Evolutionary conservation across 2,113 vertebrate genomes (phyloP).

Genomic region (Gopherus evgoodei): DNA sequence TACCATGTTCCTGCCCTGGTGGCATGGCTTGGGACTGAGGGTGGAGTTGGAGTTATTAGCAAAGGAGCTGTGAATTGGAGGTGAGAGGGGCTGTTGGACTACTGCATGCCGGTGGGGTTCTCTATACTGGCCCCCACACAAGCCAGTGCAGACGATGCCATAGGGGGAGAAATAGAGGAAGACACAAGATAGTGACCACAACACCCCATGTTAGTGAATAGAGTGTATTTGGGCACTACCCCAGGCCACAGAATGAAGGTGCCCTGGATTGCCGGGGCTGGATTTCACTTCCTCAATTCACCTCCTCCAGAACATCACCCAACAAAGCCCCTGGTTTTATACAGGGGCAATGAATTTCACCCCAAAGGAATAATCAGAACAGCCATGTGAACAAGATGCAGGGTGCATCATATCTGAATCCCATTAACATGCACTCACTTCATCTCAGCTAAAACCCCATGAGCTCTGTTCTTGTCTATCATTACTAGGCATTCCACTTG

Average conservation of each 20-base stretch:
- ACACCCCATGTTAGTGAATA: background rate
- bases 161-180: background rate
- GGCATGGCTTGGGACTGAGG: background rate
- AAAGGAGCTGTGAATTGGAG: background rate
- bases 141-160: background rate
- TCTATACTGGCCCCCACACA: rapidly evolving
- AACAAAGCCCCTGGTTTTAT: background rate
- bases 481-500: background rate
- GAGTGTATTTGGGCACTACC: background rate
- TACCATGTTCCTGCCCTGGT: background rate
- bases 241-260: background rate
- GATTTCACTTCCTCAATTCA: background rate
- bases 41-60: background rate
- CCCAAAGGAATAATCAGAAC: background rate
- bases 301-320: background rate
- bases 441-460: background rate
- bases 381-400: background rate
- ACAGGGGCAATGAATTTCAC: background rate
- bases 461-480: background rate
- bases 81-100: background rate
- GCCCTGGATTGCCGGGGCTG: background rate
- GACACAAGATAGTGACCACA: background rate
- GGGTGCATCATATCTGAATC: background rate
- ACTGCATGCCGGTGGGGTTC: rapidly evolving
- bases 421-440: background rate